Evolutionary conservation across 2,797 vertebrate species (phyloP).

Genomic region (Cephalopachus bancanus): DNA sequence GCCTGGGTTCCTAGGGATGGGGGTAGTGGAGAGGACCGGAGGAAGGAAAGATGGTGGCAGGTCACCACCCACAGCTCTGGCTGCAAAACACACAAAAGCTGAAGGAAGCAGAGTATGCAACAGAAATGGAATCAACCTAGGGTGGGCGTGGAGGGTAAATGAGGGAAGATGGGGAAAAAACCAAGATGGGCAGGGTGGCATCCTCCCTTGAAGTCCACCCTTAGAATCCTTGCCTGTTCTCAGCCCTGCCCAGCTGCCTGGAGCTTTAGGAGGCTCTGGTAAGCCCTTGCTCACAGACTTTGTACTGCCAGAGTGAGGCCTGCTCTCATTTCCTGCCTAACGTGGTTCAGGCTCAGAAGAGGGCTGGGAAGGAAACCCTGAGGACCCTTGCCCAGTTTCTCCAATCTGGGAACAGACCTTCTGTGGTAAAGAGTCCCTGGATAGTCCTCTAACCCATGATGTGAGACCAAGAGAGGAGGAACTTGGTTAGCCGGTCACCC

Average conservation of each 20-base stretch:
- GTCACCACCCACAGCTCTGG: background rate
- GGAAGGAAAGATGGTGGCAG: background rate
- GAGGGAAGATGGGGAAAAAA: background rate
- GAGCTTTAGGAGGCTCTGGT: no score
- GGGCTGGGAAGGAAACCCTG: background rate
- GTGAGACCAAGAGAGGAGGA: background rate
- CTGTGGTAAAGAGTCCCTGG: background rate
- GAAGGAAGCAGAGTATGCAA: conserved; percentile 73
- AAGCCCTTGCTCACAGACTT: background rate
- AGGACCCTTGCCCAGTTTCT: background rate
- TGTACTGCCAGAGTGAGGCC: background rate
- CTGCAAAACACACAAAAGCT: conserved; percentile 1
- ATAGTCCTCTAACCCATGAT: background rate
- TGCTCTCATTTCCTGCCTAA: background rate
- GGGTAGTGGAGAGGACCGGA: no score
- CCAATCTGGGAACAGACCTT: background rate
- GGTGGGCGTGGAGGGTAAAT: background rate
- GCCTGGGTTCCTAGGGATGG: background rate
- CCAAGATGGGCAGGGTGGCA: rapidly evolving
- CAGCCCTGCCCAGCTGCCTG: rapidly evolving
- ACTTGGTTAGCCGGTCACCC: background rate
- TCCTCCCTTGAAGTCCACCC: background rate
- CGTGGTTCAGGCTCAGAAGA: background rate
- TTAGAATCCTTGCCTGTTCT: rapidly evolving
- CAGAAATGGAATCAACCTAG: conserved; percentile 72